phyloP scores from a whole-genome alignment of 2,113 vertebrate genomes.

The Gallinago media region DNA sequence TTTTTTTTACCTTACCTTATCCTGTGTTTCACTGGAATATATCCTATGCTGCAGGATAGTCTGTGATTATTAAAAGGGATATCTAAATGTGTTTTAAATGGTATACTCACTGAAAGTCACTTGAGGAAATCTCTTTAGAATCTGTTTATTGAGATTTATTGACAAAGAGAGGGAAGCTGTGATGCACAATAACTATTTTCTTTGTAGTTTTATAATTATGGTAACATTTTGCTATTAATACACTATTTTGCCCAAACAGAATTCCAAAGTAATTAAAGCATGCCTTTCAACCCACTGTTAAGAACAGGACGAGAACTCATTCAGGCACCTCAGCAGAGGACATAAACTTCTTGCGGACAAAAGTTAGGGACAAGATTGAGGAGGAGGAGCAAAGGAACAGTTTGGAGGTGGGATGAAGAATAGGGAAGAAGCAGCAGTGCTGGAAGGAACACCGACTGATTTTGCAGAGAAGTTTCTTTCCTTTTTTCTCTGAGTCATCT shows the following conservation, averaged over 20 bases:
- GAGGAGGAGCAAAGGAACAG: neutral
- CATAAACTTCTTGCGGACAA: neutral
- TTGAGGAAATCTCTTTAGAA: neutral
- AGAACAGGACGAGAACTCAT: neutral
- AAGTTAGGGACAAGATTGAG: neutral
- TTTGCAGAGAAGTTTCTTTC: neutral
- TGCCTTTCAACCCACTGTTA: neutral
- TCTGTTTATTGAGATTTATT: neutral
- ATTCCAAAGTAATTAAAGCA: neutral
- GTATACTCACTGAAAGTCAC: neutral
- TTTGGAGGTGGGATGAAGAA: neutral
- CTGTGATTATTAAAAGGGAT: neutral
- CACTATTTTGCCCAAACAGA: neutral
- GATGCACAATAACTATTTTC: neutral
- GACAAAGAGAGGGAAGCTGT: neutral
- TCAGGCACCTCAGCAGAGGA: neutral
- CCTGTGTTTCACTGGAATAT: neutral
- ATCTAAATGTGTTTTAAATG: neutral
- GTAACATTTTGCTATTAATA: neutral
- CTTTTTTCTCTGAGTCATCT: neutral
- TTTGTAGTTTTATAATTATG: neutral
- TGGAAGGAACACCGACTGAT: neutral
- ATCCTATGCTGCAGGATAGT: neutral
- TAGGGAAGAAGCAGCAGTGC: neutral
- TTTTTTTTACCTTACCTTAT: neutral